Evolutionary conservation across 2,888 invertebrate genomes (phyloP).

Genomic region (Lasioglossum lativentre): DNA sequence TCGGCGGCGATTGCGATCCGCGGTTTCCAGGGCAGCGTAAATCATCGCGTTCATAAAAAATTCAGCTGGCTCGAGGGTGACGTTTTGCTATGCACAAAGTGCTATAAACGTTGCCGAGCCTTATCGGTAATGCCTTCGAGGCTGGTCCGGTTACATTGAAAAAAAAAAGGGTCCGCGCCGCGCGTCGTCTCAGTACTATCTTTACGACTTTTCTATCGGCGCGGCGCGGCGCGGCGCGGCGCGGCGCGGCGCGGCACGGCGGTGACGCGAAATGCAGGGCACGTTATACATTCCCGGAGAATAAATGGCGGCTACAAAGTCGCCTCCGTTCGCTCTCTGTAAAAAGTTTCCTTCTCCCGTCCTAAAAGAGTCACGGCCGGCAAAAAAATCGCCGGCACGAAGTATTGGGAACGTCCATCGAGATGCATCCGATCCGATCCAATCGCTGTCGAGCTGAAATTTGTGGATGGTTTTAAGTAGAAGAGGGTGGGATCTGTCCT

Average conservation of each 20-base stretch:
- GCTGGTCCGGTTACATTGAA: conserved; percentile 20
- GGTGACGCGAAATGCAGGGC: conserved; percentile 58
- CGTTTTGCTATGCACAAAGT: conserved; percentile 39
- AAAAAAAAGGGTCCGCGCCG: conserved; percentile 37
- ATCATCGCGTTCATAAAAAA: conserved; percentile 52
- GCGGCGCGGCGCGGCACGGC: conserved; percentile 51
- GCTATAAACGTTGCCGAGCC: conserved; percentile 28
- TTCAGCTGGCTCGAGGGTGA: conserved; percentile 42
- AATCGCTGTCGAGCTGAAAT: neutral
- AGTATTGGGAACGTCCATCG: conserved; percentile 23
- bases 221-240: neutral
- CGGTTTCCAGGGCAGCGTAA: conserved; percentile 10
- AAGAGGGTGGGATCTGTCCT: neutral
- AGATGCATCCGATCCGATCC: conserved; percentile 14
- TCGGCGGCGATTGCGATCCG: neutral
- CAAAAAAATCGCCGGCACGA: neutral
- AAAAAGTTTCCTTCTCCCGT: conserved; percentile 40
- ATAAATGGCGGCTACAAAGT: conserved; percentile 57
- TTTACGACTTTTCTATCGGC: conserved; percentile 73
- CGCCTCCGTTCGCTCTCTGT: conserved; percentile 5
- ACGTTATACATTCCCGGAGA: conserved; percentile 46
- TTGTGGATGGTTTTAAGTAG: neutral
- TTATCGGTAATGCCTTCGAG: conserved; percentile 59
- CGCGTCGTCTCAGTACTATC: conserved; percentile 53
- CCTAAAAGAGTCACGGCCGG: neutral